These are phyloP conservation scores for Phasia obesa DNA, from an alignment of 2,888 invertebrate species.

Conservation along the genomic window DNA sequence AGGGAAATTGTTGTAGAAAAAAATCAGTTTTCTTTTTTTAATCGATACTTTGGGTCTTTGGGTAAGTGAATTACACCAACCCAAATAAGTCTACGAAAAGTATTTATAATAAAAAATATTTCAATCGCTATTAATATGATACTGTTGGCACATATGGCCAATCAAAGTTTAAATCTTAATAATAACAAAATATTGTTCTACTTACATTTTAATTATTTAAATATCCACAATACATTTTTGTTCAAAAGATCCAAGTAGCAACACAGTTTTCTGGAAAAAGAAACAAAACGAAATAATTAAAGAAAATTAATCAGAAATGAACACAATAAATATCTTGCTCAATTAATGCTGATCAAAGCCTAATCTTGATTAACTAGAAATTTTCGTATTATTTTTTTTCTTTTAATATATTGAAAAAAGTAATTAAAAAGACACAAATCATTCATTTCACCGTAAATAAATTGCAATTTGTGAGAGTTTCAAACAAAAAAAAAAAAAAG, in stretches of 20 bases:
- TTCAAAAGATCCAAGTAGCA: conserved; percentile 14
- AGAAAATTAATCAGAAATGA: not conserved
- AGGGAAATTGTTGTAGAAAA: no score
- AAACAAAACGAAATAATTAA: not conserved
- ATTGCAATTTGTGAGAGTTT: conserved; percentile 17
- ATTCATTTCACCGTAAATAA: conserved; percentile 28
- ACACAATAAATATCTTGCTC: not conserved
- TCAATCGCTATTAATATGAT: no score
- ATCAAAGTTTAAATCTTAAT: no score
- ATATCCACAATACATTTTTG: conserved; percentile 19
- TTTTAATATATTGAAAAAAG: no score
- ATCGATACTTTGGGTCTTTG: no score
- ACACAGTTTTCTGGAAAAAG: conserved; percentile 22
- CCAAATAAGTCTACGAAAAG: no score
- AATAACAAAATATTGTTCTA: not conserved
- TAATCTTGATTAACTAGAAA: not conserved
- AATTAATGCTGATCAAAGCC: not conserved
- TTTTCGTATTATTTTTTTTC: not conserved
- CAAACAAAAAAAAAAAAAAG: not conserved
- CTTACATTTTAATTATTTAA: conserved; percentile 27
- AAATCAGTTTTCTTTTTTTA: no score
- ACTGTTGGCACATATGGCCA: no score
- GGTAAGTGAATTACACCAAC: no score
- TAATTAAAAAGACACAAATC: not conserved
- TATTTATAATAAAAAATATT: no score